Evolutionary conservation across 2,888 invertebrate genomes (phyloP).

Genomic region (Gandaritis pyraliata): DNA sequence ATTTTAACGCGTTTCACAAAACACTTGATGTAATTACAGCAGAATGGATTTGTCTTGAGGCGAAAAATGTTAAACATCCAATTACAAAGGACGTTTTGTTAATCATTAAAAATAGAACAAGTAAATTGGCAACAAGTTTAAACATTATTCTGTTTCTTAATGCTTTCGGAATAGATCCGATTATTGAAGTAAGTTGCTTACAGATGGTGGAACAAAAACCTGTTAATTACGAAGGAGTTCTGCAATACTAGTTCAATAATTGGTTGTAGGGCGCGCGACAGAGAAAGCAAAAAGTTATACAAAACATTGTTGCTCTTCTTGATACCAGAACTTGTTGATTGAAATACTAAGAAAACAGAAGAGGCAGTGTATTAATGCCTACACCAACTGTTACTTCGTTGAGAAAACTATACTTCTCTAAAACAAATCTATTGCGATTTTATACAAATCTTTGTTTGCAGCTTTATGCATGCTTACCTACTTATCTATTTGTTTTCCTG

Average conservation of each 20-base stretch:
- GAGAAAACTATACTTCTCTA: no score
- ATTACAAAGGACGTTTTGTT: constrained; percentile 60
- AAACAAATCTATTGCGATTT: no score
- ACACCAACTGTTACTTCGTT: no score
- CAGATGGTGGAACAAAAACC: constrained; percentile 67
- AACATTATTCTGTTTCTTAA: constrained; percentile 34
- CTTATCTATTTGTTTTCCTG: no score
- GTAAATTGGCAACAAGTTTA: background rate
- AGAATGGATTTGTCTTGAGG: constrained; percentile 23
- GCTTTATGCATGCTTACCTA: no score
- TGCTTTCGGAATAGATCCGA: constrained; percentile 23
- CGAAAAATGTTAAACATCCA: constrained; percentile 47
- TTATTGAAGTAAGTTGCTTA: constrained; percentile 35
- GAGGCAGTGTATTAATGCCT: constrained; percentile 7
- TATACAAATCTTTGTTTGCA: no score
- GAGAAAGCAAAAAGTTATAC: constrained; percentile 59
- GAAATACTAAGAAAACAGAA: constrained; percentile 33
- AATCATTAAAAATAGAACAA: constrained; percentile 61
- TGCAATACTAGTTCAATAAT: constrained; percentile 74
- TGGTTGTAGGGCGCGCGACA: constrained; percentile 68
- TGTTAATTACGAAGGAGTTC: constrained; percentile 71
- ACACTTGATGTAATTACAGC: constrained; percentile 3
- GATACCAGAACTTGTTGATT: constrained; percentile 60
- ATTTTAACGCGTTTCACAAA: constrained; percentile 7
- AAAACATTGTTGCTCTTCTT: constrained; percentile 53